These are phyloP conservation scores for Ceratotherium simum DNA, from an alignment of 2,113 vertebrate genomes.

Conservation along the genomic window DNA sequence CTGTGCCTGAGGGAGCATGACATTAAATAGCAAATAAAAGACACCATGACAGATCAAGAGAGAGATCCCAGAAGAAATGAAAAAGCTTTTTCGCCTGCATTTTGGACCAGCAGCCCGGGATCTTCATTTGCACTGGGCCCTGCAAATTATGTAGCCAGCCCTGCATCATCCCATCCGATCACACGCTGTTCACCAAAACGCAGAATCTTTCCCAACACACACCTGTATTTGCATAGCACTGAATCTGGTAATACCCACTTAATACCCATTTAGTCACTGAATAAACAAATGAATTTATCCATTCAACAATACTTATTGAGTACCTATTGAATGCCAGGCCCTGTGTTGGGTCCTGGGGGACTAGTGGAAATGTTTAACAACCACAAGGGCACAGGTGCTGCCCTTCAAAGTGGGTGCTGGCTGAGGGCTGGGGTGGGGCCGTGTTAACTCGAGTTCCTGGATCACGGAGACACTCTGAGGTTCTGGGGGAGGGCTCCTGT, in stretches of 20 bases:
- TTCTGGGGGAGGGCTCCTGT: neutral
- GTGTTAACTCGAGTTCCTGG: neutral
- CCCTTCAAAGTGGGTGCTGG: neutral
- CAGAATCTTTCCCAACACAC: neutral
- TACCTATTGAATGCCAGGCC: neutral
- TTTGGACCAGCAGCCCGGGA: neutral
- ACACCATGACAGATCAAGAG: neutral
- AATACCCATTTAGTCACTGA: neutral
- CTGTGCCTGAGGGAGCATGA: fast-evolving
- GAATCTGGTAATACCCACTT: neutral
- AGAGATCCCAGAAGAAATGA: neutral
- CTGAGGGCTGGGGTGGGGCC: neutral
- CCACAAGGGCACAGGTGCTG: neutral
- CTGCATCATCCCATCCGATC: neutral
- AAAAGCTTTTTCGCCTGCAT: neutral
- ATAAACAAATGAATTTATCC: neutral
- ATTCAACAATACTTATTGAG: neutral
- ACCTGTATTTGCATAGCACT: neutral
- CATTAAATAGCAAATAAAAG: neutral
- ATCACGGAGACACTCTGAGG: neutral
- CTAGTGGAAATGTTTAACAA: neutral
- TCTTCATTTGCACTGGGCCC: neutral
- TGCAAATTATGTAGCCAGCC: neutral
- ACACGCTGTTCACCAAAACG: neutral
- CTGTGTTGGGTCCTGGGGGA: neutral